A percentile compares a stretch with the other conserved stretches of the same genome.
phyloP scores from a whole-genome alignment of 2,113 vertebrate species.

The Saccopteryx leptura region DNA sequence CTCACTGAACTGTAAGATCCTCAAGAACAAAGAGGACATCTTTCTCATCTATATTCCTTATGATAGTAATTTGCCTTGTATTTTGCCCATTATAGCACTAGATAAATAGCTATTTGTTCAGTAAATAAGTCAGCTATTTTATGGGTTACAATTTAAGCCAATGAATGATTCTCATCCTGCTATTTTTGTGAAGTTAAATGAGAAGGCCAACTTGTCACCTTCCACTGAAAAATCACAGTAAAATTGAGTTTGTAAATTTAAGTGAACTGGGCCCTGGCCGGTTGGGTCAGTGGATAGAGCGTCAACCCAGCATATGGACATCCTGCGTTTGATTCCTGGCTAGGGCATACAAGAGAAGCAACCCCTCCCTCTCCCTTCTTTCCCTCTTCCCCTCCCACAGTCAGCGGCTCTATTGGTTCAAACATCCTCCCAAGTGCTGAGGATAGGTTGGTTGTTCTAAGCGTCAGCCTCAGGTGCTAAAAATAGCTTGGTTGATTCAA shows the following conservation, averaged over 20 bases:
- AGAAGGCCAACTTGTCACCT: not conserved
- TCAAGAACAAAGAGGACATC: not conserved
- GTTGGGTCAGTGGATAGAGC: no score
- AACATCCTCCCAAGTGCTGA: no score
- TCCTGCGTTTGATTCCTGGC: no score
- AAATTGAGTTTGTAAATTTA: constrained; percentile 61
- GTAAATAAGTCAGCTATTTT: not conserved
- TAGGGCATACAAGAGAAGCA: no score
- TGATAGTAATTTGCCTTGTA: not conserved
- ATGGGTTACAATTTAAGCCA: constrained; percentile 10
- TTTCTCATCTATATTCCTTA: not conserved
- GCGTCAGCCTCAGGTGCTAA: no score
- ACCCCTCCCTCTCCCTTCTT: no score
- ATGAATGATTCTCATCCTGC: not conserved
- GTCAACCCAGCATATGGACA: no score
- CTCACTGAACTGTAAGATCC: not conserved
- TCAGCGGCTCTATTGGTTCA: no score
- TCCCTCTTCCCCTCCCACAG: no score
- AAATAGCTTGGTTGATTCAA: no score
- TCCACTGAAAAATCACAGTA: constrained; percentile 10
- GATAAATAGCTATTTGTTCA: not conserved
- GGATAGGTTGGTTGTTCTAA: no score
- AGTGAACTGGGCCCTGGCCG: not conserved
- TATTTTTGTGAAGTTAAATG: constrained; percentile 49
- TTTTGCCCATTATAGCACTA: not conserved